Evolutionary conservation across 1,140 invertebrate species (phyloP), one percentile per base, ranked within the genome.

Genomic region (Leptoteleia sp.): DNA sequence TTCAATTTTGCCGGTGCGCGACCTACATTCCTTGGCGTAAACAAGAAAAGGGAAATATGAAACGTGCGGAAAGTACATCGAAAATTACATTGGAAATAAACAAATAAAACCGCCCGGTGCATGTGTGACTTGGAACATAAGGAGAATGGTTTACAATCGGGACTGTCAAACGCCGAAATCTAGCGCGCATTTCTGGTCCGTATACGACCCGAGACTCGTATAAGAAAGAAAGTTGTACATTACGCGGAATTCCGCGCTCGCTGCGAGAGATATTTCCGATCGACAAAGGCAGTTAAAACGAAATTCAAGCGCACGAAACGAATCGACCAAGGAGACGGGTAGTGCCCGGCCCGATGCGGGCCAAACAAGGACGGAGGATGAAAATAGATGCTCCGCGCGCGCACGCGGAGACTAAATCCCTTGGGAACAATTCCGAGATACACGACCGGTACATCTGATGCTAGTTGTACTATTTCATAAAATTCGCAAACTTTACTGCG

Each of bases 231-330:
- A 57, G 54, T 50, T 62, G 57, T 62, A 68, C 45, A 62, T 67
- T 68, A 62, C 55, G 37, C 40, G 54, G 33, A 55, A 68, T 33
- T 54, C 47, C 17, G 27, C 12, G 13, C 50, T 48, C 19, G 15
- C 45, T 38, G 33, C 40, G 33, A 67, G 57, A 68, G 54, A 67
- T 67, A 76, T 76, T 62, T 76, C 62, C 62, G 62, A 62, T 76
- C 71, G 62, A 61, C 61, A 61, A 67, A 52, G 38, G 71, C 43
- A 45, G 59, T 65, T 72, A 52, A 52, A 65, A 40, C 33, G 61
- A 67, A 67, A 76, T 76, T 76, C 45, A 75, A 59, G 55, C 59
- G 43, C 55, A 45, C 47, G 29, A 62, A 62, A 72, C 55, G 57
- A 64, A 72, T 17, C 68, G 43, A 50, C 40, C 43, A 61, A 61